Conservation (phyloP, 2,113 vertebrate genomes). For the Falcunculus frontatus region DNA sequence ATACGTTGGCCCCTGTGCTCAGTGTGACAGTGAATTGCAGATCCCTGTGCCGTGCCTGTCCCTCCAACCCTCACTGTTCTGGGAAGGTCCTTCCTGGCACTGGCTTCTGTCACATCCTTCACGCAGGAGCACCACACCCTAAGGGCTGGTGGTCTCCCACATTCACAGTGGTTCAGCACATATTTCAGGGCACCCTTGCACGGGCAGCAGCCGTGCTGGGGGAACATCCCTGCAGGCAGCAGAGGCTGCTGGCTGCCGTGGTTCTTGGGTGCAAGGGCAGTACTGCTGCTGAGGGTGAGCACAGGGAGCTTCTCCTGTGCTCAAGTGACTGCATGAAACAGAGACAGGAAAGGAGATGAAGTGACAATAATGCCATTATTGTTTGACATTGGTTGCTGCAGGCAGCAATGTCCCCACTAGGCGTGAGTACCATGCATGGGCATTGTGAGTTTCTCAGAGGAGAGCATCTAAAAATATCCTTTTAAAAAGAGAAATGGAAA, state of each 20-base stretch:
- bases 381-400: neutral
- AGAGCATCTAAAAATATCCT: neutral
- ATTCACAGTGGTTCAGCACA: accelerated
- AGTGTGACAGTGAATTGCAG: accelerated
- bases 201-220: neutral
- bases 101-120: neutral
- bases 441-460: neutral
- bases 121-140: accelerated
- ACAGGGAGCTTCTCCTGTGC: neutral
- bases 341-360: neutral
- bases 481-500: neutral
- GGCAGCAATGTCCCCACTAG: neutral
- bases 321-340: neutral
- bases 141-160: neutral
- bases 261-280: neutral
- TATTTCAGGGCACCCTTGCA: neutral
- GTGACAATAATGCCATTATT: too few species aligned
- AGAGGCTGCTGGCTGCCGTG: neutral
- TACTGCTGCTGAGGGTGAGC: neutral
- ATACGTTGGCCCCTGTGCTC: accelerated
- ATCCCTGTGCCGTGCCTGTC: accelerated
- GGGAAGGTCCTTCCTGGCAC: neutral
- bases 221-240: neutral
- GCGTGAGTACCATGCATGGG: accelerated
- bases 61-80: neutral